Percentiles rank a stretch among this genome's conserved stretches.
Evolutionary conservation across 2,113 vertebrate species (phyloP).

Genomic region (Mirza zaza): DNA sequence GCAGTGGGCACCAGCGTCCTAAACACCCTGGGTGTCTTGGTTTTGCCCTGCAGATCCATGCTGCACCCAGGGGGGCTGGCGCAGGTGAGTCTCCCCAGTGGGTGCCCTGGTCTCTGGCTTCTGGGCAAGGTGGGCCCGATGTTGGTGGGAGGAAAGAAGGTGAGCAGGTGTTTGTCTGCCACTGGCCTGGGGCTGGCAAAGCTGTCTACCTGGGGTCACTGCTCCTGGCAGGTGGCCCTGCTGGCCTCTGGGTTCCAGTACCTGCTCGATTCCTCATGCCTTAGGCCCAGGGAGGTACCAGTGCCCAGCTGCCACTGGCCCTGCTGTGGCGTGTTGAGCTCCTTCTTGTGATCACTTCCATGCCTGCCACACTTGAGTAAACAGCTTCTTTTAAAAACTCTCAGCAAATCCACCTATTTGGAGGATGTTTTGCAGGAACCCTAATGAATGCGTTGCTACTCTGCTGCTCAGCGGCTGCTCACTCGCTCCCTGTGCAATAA

Average conservation of each 20-base stretch:
- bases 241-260: not conserved
- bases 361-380: not conserved
- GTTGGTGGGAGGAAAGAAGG: no score
- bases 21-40: not conserved
- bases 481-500: not conserved
- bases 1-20: not conserved
- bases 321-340: fast-evolving
- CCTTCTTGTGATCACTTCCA: not conserved
- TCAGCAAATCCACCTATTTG: not conserved
- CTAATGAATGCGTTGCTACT: not conserved
- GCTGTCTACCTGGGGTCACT: not conserved
- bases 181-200: not conserved
- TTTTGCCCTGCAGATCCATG: not conserved
- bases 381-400: not conserved
- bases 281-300: not conserved
- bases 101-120: not conserved
- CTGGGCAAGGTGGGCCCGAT: not conserved
- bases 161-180: no score
- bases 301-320: not conserved
- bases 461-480: not conserved
- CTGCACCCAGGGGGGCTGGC: not conserved
- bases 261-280: not conserved
- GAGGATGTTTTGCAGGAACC: not conserved
- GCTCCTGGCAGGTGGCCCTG: not conserved
- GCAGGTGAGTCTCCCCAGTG: not conserved